These are phyloP conservation scores for Propithecus coquereli DNA, from an alignment of 2,113 vertebrate species.

Conservation along the genomic window DNA sequence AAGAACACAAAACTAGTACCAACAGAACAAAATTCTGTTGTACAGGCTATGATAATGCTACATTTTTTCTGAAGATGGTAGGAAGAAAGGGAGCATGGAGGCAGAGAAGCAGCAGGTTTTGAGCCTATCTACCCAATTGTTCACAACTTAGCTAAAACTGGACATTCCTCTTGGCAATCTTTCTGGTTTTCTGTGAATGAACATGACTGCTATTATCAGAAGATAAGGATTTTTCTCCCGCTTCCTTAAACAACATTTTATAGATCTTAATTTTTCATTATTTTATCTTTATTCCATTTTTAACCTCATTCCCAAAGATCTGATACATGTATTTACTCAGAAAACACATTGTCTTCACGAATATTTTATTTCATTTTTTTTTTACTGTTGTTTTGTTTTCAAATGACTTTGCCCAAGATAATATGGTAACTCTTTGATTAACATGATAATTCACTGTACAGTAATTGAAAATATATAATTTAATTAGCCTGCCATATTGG, in stretches of 20 bases:
- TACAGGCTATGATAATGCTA: neutral
- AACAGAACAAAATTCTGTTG: neutral
- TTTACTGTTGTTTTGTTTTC: neutral
- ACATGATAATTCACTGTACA: neutral
- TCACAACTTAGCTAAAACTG: neutral
- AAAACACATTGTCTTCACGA: neutral
- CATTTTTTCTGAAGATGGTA: neutral
- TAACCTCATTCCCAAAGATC: neutral
- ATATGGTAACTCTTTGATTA: slow-evolving; percentile 26
- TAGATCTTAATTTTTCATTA: neutral
- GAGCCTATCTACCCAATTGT: neutral
- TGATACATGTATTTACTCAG: neutral
- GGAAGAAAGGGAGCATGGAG: neutral
- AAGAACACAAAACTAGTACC: neutral
- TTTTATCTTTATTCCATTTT: slow-evolving; percentile 4
- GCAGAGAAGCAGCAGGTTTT: neutral
- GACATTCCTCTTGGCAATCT: neutral
- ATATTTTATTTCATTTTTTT: slow-evolving; percentile 2
- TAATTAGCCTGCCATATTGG: slow-evolving; percentile 4
- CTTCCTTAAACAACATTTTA: neutral
- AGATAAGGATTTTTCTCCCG: neutral
- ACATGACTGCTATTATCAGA: neutral
- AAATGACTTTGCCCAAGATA: slow-evolving; percentile 1
- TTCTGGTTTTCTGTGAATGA: neutral
- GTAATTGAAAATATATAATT: slow-evolving; percentile 37